These are phyloP conservation scores for Dendrolimus pini DNA, from an alignment of 2,888 invertebrate genomes.

Conservation along the genomic window DNA sequence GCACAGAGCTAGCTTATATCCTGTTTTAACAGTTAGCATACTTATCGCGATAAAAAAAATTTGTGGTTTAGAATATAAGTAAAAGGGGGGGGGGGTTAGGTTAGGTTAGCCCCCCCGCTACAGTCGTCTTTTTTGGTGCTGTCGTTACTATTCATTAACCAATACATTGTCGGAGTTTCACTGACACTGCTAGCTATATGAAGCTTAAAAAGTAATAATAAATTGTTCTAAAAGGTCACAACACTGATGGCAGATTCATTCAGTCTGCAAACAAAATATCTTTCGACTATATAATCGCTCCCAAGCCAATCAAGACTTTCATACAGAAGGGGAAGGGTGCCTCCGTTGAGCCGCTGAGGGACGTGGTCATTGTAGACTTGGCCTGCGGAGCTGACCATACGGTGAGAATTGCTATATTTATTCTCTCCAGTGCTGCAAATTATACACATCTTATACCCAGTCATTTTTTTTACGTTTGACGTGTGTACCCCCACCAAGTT, in stretches of 20 bases:
- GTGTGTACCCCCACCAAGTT: no score
- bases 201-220: neutral
- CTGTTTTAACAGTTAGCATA: no score
- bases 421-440: neutral
- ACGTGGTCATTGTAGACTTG: conserved; percentile 92
- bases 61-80: no score
- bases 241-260: conserved; percentile 96
- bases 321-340: conserved; percentile 93
- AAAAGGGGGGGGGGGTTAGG: no score
- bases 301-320: conserved; percentile 89
- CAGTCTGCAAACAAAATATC: conserved; percentile 92
- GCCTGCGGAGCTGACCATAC: conserved; percentile 95
- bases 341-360: conserved; percentile 87
- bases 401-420: conserved; percentile 59
- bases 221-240: conserved; percentile 79
- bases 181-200: no score
- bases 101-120: no score
- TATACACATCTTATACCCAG: neutral
- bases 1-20: no score
- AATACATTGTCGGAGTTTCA: no score
- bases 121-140: no score
- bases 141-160: no score
- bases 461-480: no score
- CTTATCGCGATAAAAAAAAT: no score
- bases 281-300: conserved; percentile 89